phyloP scores from a whole-genome alignment of 1,140 invertebrate species.

The Papilio helenus region DNA sequence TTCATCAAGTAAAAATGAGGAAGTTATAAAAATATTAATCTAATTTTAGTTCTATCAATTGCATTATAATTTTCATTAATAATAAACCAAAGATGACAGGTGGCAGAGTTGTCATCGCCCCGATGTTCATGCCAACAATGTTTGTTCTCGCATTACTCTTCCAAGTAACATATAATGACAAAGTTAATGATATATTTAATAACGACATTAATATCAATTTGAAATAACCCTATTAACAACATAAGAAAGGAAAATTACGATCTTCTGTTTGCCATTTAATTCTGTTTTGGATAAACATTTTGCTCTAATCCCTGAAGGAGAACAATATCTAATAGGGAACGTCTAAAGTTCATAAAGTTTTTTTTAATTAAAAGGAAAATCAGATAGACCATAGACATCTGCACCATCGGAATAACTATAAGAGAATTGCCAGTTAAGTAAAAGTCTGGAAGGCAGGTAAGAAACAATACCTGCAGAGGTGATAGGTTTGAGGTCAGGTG shows the following conservation, averaged over 20 bases:
- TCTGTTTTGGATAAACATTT: too few relatives aligned
- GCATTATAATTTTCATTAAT: background rate
- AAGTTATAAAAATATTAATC: background rate
- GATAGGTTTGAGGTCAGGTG: conserved; percentile 80
- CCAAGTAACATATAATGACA: background rate
- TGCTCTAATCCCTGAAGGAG: too few relatives aligned
- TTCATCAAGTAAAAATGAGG: background rate
- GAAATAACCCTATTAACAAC: too few relatives aligned
- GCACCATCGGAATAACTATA: background rate
- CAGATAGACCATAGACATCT: background rate
- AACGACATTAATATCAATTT: background rate
- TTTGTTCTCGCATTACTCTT: background rate
- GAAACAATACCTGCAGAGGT: conserved; percentile 70
- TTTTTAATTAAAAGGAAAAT: background rate
- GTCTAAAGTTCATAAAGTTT: too few relatives aligned
- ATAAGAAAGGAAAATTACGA: too few relatives aligned
- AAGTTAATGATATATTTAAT: background rate
- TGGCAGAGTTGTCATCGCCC: conserved; percentile 6
- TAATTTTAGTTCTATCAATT: background rate
- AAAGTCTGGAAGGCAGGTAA: background rate
- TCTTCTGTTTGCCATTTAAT: too few relatives aligned
- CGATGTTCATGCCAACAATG: background rate
- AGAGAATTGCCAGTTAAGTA: background rate
- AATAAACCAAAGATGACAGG: background rate
- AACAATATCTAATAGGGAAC: too few relatives aligned